Percentiles rank a stretch among this genome's conserved stretches.
Conservation (phyloP, 2,113 vertebrate species). For the Euleptes europaea region DNA sequence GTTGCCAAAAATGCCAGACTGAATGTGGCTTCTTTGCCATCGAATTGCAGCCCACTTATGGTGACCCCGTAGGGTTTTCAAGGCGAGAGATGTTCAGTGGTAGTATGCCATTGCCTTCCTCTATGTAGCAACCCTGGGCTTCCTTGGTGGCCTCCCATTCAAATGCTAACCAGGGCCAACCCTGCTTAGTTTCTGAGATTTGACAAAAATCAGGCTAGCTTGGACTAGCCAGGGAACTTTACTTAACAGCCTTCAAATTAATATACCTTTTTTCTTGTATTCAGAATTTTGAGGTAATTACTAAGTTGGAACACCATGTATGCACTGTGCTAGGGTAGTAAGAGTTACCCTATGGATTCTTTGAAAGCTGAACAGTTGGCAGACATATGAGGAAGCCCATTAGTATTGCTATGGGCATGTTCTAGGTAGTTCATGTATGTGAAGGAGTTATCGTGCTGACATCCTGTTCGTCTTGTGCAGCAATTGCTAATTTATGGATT, state of each 20-base stretch:
- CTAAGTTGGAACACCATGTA: not conserved
- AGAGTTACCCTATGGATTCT: not conserved
- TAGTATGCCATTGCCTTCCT: no score
- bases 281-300: not conserved
- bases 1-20: not conserved
- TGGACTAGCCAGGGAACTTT: no score
- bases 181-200: no score
- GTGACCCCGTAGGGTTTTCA: no score
- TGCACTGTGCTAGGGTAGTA: not conserved
- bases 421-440: not conserved
- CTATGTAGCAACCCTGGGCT: no score
- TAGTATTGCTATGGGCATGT: not conserved
- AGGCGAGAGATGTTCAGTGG: no score
- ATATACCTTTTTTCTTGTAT: not conserved
- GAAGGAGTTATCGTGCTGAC: fast-evolving
- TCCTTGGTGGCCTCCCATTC: no score
- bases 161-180: no score
- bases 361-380: fast-evolving
- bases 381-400: not conserved
- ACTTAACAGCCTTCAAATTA: not conserved
- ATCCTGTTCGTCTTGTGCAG: fast-evolving
- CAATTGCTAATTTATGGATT: not conserved
- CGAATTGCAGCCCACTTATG: no score
- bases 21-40: no score
- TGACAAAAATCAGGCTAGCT: no score